Evolutionary conservation across 2,888 invertebrate genomes (phyloP).

Genomic region (Tineola bisselliella): DNA sequence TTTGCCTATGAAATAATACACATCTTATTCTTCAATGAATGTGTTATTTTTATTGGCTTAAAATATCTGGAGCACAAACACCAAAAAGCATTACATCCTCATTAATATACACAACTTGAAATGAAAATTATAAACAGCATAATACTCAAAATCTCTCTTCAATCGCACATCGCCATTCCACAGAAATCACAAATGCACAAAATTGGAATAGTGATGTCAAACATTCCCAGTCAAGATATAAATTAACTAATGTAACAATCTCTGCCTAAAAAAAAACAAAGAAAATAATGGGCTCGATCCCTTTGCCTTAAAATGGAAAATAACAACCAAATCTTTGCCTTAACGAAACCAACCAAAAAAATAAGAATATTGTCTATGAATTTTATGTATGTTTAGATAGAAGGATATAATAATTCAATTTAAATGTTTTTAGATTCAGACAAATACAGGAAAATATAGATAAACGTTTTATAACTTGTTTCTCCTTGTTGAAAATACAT

Average conservation of each 20-base stretch:
- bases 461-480: too few relatives aligned
- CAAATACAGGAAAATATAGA: too few relatives aligned
- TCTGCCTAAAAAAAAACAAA: too few relatives aligned
- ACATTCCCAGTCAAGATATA: background rate
- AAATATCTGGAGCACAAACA: background rate
- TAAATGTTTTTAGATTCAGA: too few relatives aligned
- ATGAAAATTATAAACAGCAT: background rate
- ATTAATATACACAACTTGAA: background rate
- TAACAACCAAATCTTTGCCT: too few relatives aligned
- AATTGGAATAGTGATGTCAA: background rate
- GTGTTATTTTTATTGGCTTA: background rate
- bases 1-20: background rate
- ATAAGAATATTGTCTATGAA: too few relatives aligned
- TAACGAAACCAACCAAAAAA: too few relatives aligned
- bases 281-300: too few relatives aligned
- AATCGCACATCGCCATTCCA: constrained; percentile 48
- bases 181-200: constrained; percentile 26
- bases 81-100: background rate
- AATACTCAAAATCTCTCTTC: background rate
- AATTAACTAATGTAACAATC: background rate
- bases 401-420: too few relatives aligned
- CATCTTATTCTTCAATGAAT: background rate
- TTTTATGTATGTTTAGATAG: too few relatives aligned
- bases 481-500: too few relatives aligned
- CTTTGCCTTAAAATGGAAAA: too few relatives aligned